Base-by-base conservation (phyloP, 2,888 invertebrate genomes). In the Drosophila tanythrix region DNA sequence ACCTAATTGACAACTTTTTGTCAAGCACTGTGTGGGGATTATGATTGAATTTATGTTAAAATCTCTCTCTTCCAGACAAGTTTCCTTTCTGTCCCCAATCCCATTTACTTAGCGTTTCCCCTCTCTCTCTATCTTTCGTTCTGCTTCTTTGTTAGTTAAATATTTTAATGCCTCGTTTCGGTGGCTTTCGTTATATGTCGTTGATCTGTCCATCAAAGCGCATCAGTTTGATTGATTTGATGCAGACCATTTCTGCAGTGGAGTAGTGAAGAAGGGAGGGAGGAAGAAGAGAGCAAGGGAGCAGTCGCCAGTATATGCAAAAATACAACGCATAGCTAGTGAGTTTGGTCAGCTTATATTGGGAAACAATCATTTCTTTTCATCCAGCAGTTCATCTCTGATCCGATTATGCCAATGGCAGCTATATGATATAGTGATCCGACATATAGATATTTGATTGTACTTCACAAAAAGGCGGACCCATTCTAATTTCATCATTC, bases 31-130 rank as follows among this genome's bases (percentile, higher is more conserved):
- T 85, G 85, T 82, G 82, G 76, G 87, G 77, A 87, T 90, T 91
- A 91, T 91, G 91, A 91, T 91, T 91, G 91, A 82, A 82, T 89
- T 92, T 91, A 91, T 92, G 91, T 81, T 91, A 91, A 91, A 81
- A 56, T 56, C 56, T 38, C 27, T 56, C 56, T 27, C 18, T 7
- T 33, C 13, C 52, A 43, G 66, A 70, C 76, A 51, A 55, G 57
- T 38, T 70, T 63, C 4, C 51, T 52, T 36, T 55, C 25, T 33
- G 31, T 46, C 25, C 33, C 40, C 43, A 50, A 13, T 13, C 18
- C 13, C 18, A 4, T 46, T 46, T 46, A 46, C 46, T 46, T 18
- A 51, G 18, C 33, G 21, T 7, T 25, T 31, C n/a, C 11, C 36
- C 15, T 40, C 3, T 7, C 27, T 7, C 10, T 43, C 21, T 27